phyloP scores from a whole-genome alignment of 2,113 vertebrate genomes.

The Ariopsis seemanni region DNA sequence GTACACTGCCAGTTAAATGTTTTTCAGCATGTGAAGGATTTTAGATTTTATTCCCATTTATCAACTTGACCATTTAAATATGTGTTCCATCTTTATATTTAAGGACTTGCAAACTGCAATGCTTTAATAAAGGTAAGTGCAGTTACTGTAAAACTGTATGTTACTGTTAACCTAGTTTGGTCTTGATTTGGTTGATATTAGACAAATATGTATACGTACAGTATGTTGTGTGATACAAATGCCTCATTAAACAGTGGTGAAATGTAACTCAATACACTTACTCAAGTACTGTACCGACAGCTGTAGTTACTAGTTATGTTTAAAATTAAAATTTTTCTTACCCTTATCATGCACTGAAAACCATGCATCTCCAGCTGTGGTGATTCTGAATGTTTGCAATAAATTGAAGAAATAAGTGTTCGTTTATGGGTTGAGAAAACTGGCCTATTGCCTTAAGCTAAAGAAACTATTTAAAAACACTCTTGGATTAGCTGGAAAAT shows the following conservation, averaged over 20 bases:
- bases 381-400: no score
- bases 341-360: no score
- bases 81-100: neutral
- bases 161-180: neutral
- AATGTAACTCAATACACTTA: no score
- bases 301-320: no score
- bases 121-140: neutral
- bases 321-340: no score
- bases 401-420: no score
- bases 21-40: neutral
- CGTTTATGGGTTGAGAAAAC: no score
- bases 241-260: neutral
- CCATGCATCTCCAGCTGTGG: no score
- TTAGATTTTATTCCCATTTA: neutral
- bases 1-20: neutral
- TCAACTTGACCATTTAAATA: neutral
- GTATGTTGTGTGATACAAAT: neutral
- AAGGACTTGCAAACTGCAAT: neutral
- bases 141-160: neutral
- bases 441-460: no score
- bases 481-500: no score
- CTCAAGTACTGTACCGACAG: no score
- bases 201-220: neutral
- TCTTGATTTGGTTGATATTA: neutral
- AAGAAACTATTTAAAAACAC: no score